Conservation (phyloP, 1,140 invertebrate species). For the Oncopodura yosiiana region DNA sequence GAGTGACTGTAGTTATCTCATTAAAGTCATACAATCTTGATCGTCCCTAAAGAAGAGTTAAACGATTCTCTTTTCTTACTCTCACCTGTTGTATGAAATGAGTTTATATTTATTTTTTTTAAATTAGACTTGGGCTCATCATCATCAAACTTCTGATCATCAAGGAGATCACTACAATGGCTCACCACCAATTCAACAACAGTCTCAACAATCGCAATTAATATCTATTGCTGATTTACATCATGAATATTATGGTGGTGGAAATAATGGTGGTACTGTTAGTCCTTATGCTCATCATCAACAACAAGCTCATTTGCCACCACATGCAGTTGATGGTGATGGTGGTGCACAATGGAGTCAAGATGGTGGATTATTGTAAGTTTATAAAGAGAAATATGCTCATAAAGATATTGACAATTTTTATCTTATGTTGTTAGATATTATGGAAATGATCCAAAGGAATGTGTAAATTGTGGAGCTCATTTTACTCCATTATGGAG, state of each 20-base stretch:
- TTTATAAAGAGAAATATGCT: neutral
- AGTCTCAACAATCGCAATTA: neutral
- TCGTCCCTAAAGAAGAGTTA: too few relatives aligned
- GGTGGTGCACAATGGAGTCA: neutral
- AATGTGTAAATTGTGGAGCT: conserved; percentile 96
- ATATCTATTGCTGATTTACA: conserved; percentile 9
- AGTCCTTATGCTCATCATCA: conserved; percentile 10
- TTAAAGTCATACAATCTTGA: too few relatives aligned
- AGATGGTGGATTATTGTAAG: neutral
- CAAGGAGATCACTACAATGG: conserved; percentile 2
- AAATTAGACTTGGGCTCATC: conserved; percentile 13
- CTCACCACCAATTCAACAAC: conserved; percentile 1
- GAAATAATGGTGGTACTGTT: neutral
- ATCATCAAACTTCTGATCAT: conserved; percentile 16
- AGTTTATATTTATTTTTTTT: neutral
- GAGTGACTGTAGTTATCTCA: too few relatives aligned
- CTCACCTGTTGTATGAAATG: too few relatives aligned
- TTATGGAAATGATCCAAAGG: conserved; percentile 39
- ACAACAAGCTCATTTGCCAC: neutral
- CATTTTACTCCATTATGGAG: conserved; percentile 18
- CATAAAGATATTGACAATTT: neutral
- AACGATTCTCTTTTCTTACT: too few relatives aligned
- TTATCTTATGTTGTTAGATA: neutral
- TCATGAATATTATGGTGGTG: too few relatives aligned
- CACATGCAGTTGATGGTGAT: neutral